A percentile compares a stretch with the other conserved stretches of the same genome.
phyloP scores from a whole-genome alignment of 1,140 invertebrate species.

The Scaptomyza montana region DNA sequence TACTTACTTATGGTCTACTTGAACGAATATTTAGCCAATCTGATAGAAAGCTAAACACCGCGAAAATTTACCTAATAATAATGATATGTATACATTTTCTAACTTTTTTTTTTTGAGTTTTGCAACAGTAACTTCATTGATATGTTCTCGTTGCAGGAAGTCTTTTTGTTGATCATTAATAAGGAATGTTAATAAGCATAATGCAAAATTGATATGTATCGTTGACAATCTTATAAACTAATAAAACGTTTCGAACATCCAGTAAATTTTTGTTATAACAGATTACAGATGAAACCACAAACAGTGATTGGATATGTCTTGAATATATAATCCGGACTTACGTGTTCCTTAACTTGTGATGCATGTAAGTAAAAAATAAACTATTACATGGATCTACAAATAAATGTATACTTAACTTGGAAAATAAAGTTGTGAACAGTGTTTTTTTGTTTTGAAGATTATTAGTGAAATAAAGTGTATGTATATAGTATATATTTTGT shows the following conservation, averaged over 20 bases:
- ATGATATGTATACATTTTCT: conserved; percentile 38
- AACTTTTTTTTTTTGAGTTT: conserved; percentile 37
- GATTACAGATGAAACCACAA: conserved; percentile 16
- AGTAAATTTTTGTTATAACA: conserved; percentile 7
- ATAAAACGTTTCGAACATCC: conserved; percentile 24
- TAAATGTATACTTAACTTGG: conserved; percentile 15
- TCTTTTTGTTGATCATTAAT: conserved; percentile 55
- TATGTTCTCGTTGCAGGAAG: conserved; percentile 82
- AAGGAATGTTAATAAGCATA: conserved; percentile 58
- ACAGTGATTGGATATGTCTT: neutral
- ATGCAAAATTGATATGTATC: conserved; percentile 75
- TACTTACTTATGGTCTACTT: conserved; percentile 50
- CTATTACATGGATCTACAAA: conserved; percentile 5
- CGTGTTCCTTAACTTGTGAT: conserved; percentile 22
- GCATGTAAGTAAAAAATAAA: conserved; percentile 15
- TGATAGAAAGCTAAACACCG: too few species aligned
- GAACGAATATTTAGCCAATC: neutral
- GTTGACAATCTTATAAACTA: conserved; percentile 68
- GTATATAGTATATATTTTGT: conserved; percentile 55
- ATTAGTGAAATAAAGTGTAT: conserved; percentile 73
- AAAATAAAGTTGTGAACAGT: conserved; percentile 44
- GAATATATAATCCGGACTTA: conserved; percentile 35
- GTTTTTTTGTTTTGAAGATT: conserved; percentile 44
- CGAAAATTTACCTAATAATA: conserved; percentile 13
- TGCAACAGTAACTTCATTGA: conserved; percentile 76